Base-by-base conservation (phyloP, 2,113 vertebrate genomes). In the Penelope pileata region DNA sequence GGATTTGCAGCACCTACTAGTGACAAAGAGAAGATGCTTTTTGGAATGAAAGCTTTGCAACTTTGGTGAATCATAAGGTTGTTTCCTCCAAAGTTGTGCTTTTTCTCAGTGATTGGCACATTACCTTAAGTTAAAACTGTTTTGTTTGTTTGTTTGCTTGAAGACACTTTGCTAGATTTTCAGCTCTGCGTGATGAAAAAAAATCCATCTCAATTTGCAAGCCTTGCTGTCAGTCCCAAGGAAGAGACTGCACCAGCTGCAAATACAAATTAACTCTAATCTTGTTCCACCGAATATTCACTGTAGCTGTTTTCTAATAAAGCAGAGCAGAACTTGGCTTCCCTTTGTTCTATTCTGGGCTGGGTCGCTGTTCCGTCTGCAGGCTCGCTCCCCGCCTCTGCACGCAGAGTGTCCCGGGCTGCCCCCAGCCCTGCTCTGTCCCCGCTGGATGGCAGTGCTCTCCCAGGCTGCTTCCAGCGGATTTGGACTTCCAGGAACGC, bases 391-490 rank as follows among this genome's bases (percentile, higher is more conserved):
- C 0, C 22, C 0, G 29, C 0, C 3, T 64, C 51, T 30, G 70
- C 4, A 1, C 12, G 4, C 12, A 38, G n/a, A 0, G 48, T 51
- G 75, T 12, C 43, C 22, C 1, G 60, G 16, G 0, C 8, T 7
- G 26, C 72, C 21, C 15, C 10, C n/a, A 30, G 30, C 50, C 40
- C 64, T 1, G 43, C 47, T 59, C 47, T 16, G 5, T 47, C 72
- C 86, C 94, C 97, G 15, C 92, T 59, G 89, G 97, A 40, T 86
- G 97, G 97, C 96, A 80, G 22, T 91, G 76, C 90, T 53, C 51
- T 63, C 54, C 75, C 82, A 67, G 83, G 27, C 1, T 64, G 86
- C 67, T 19, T n/a, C 88, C 70, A 58, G 9, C 10, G 42, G 43
- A 12, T 10, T 70, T 83, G 32, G n/a, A 3, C 56, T 95, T 95